These are phyloP conservation scores for Zele albiditarsus DNA, from an alignment of 2,888 invertebrate species.

Conservation along the genomic window DNA sequence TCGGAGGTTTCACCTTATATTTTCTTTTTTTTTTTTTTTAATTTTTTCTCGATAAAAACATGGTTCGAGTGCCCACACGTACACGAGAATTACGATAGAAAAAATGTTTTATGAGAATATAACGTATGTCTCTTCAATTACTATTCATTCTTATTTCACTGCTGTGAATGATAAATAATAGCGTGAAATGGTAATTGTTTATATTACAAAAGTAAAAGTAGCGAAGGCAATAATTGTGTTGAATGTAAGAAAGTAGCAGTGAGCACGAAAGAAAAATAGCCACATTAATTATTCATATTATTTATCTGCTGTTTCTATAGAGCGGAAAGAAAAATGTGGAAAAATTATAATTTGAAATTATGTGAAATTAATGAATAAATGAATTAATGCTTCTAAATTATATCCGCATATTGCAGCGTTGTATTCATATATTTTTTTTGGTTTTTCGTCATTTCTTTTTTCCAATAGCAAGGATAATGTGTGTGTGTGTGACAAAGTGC, in stretches of 20 bases:
- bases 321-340: neutral
- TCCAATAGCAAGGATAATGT: neutral
- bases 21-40: neutral
- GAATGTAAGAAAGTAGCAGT: neutral
- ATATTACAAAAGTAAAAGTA: neutral
- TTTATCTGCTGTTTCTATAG: neutral
- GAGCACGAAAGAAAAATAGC: neutral
- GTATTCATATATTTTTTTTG: constrained; percentile 3
- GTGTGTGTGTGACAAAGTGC: neutral
- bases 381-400: neutral
- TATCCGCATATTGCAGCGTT: neutral
- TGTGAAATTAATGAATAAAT: constrained; percentile 1
- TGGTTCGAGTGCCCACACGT: neutral
- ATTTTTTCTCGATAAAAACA: neutral
- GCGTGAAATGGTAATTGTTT: neutral
- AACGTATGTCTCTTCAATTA: neutral
- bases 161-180: neutral
- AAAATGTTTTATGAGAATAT: neutral
- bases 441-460: neutral
- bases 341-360: neutral
- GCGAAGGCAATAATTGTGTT: neutral
- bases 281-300: neutral
- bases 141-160: neutral
- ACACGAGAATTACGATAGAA: neutral
- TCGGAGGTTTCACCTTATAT: neutral